Conservation (phyloP, 1,140 invertebrate species). For the Ceratosolen fusciceps region DNA sequence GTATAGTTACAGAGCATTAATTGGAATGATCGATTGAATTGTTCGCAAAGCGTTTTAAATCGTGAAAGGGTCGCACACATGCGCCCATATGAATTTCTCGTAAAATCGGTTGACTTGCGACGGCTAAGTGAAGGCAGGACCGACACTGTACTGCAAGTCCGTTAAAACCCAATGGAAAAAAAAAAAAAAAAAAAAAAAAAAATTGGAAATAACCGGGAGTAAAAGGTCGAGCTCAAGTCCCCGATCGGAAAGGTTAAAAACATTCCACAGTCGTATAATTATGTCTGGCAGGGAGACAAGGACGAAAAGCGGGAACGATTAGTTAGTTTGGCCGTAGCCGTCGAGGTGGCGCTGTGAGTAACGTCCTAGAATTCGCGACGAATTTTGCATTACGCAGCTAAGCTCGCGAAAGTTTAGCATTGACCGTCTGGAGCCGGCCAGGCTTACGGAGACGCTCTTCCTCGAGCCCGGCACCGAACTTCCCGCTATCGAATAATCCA, state of each 20-base stretch:
- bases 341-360: not conserved
- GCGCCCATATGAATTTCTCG: too few species aligned
- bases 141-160: too few species aligned
- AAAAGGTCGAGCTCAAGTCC: not conserved
- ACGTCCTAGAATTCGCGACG: not conserved
- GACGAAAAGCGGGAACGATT: not conserved
- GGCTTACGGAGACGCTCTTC: not conserved
- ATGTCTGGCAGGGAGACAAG: not conserved
- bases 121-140: too few species aligned
- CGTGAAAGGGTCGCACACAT: too few species aligned
- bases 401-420: conserved; percentile 9
- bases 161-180: too few species aligned
- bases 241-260: too few species aligned
- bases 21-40: too few species aligned
- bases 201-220: too few species aligned
- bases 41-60: too few species aligned
- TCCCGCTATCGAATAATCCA: conserved; percentile 25
- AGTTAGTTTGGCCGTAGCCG: not conserved
- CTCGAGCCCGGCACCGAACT: conserved; percentile 1
- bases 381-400: conserved; percentile 22
- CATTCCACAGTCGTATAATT: conserved; percentile 13
- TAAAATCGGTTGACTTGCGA: too few species aligned
- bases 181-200: too few species aligned
- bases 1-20: too few species aligned
- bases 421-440: not conserved